Conservation (phyloP, 2,888 invertebrate species). For the Biston stratarius region DNA sequence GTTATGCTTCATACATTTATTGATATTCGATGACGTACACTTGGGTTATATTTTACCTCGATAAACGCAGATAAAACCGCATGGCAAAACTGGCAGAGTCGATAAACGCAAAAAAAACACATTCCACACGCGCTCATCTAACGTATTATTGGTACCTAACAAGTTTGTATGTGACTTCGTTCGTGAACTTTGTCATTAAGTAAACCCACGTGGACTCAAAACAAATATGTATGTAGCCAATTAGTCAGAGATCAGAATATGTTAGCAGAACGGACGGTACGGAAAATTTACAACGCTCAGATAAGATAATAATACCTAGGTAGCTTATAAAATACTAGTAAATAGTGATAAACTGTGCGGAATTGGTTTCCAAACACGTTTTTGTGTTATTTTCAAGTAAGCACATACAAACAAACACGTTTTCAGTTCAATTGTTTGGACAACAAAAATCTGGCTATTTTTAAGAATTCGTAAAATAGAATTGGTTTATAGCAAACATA, state of each 20-base stretch:
- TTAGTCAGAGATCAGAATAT: slow-evolving; percentile 6
- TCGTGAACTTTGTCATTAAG: slow-evolving; percentile 14
- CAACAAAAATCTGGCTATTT: neutral
- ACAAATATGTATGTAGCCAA: slow-evolving; percentile 6
- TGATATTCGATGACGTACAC: too few species aligned
- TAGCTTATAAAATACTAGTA: neutral
- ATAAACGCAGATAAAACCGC: too few species aligned
- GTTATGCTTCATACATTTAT: too few species aligned
- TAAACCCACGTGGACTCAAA: neutral
- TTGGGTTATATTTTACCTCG: too few species aligned
- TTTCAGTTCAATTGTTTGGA: neutral
- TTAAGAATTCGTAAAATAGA: too few species aligned
- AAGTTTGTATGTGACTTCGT: neutral
- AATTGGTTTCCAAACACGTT: slow-evolving; percentile 1
- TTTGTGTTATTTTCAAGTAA: neutral
- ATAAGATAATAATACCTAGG: slow-evolving; percentile 7
- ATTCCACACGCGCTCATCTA: too few species aligned
- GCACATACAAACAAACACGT: neutral
- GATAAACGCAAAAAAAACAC: too few species aligned
- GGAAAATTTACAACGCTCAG: slow-evolving; percentile 14
- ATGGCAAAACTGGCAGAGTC: too few species aligned
- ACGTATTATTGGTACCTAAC: slow-evolving; percentile 3
- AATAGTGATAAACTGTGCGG: neutral
- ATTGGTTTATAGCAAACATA: too few species aligned
- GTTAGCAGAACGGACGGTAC: neutral